phyloP scores from a whole-genome alignment of 2,888 invertebrate genomes.

The Calameuta idolon region DNA sequence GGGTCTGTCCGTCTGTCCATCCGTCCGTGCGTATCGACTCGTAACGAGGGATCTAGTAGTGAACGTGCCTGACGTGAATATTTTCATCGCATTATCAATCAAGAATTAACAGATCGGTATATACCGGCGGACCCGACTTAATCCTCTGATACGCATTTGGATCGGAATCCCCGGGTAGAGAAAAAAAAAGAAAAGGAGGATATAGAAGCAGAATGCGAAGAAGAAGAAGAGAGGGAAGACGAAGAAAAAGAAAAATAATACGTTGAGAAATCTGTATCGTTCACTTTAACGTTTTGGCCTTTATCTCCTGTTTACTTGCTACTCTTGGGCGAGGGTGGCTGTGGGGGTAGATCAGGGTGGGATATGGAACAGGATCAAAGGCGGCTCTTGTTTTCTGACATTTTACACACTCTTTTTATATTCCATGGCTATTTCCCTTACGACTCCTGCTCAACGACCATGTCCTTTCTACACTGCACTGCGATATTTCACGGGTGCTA shows the following conservation, averaged over 20 bases:
- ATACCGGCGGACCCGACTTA: background rate
- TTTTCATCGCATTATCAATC: constrained; percentile 27
- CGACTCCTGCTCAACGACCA: background rate
- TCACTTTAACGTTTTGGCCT: background rate
- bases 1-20: constrained; percentile 5
- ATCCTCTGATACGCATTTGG: background rate
- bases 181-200: background rate
- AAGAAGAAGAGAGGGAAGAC: background rate
- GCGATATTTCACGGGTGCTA: background rate
- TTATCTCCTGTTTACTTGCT: background rate
- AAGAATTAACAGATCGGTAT: constrained; percentile 18
- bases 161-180: background rate
- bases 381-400: background rate
- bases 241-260: constrained; percentile 1
- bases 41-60: constrained; percentile 10
- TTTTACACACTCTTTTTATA: background rate
- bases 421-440: no score
- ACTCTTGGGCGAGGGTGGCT: background rate
- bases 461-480: background rate
- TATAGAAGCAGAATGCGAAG: background rate
- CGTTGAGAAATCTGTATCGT: background rate
- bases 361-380: background rate
- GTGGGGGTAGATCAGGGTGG: background rate
- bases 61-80: constrained; percentile 17
- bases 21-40: constrained; percentile 2